Evolutionary conservation across 2,888 invertebrate genomes (phyloP).

Genomic region (Drosophila ustulata): DNA sequence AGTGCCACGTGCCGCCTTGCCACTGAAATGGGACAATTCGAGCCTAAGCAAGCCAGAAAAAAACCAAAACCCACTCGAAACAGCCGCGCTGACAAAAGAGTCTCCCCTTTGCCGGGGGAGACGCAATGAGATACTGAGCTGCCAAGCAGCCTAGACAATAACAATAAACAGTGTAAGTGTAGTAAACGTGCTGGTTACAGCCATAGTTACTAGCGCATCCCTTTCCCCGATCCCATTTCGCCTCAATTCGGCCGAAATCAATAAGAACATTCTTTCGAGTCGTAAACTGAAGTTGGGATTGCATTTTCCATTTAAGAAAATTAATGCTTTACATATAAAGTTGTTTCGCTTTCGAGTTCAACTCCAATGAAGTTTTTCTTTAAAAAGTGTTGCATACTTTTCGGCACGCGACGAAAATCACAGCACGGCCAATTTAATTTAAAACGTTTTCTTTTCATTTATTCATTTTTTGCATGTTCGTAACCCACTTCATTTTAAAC

Average conservation of each 20-base stretch:
- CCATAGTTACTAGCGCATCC: conserved; percentile 6
- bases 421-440: too few species aligned
- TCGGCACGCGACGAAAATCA: not conserved
- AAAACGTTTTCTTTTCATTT: too few species aligned
- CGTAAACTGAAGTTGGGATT: not conserved
- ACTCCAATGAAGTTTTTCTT: not conserved
- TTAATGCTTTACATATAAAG: not conserved
- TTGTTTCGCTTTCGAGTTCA: not conserved
- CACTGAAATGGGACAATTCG: conserved; percentile 37
- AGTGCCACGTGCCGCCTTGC: conserved; percentile 48
- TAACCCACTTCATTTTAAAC: too few species aligned
- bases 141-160: conserved; percentile 41
- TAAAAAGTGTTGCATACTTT: conserved; percentile 15
- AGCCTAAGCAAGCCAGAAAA: conserved; percentile 39
- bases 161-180: conserved; percentile 58
- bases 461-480: too few species aligned
- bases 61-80: conserved; percentile 28
- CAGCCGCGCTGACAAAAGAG: conserved; percentile 56
- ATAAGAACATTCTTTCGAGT: not conserved
- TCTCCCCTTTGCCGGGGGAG: not conserved
- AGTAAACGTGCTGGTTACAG: conserved; percentile 13
- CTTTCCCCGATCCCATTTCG: conserved; percentile 46
- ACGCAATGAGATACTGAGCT: conserved; percentile 15
- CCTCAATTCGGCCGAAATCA: conserved; percentile 8
- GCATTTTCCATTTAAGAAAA: not conserved